These are phyloP conservation scores for Seladonia tumulorum DNA, from an alignment of 2,888 invertebrate genomes.

Conservation along the genomic window DNA sequence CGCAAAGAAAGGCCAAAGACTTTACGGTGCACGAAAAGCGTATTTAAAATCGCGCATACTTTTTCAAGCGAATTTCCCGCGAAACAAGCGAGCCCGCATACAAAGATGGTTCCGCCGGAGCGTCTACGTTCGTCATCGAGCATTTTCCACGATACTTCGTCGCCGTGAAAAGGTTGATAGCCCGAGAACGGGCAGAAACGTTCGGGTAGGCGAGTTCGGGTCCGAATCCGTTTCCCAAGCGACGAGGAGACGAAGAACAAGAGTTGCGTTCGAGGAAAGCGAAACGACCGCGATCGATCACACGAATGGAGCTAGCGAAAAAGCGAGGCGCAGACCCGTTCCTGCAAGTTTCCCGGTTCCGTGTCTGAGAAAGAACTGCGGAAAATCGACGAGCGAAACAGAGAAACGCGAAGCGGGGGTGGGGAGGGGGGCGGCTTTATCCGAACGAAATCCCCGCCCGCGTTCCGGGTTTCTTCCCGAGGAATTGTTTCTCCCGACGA, in stretches of 20 bases:
- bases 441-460: background rate
- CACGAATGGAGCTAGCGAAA: constrained; percentile 10
- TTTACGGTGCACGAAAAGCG: too few relatives aligned
- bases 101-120: background rate
- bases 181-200: constrained; percentile 6
- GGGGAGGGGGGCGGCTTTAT: background rate
- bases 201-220: background rate
- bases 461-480: background rate
- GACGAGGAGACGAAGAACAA: constrained; percentile 22
- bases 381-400: constrained; percentile 21
- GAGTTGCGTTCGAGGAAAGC: constrained; percentile 33
- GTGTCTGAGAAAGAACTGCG: background rate
- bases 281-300: constrained; percentile 50
- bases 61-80: background rate
- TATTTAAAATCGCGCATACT: background rate
- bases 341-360: background rate
- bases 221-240: constrained; percentile 22
- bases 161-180: background rate
- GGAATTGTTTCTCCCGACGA: background rate
- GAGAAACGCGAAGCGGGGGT: background rate
- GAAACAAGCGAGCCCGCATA: background rate
- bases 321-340: constrained; percentile 20
- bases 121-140: background rate
- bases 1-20: background rate
- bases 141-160: background rate